Base-by-base conservation (phyloP, 2,888 invertebrate genomes). In the Craniophora ligustri region DNA sequence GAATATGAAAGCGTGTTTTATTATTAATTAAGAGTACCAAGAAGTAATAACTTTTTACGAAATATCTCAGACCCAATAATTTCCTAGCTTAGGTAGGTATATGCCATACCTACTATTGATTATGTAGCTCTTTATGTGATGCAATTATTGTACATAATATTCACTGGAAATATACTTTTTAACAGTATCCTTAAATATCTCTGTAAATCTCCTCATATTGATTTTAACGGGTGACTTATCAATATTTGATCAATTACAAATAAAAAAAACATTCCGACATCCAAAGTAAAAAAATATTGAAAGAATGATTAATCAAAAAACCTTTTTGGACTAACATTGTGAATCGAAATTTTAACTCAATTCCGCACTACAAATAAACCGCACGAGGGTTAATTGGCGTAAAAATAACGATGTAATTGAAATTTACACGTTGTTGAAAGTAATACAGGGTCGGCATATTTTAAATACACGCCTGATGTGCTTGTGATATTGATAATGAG, bases 351-450 rank as follows among this genome's bases (percentile, higher is more conserved):
- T 72, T 79, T 61, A 64, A 72, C 75, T 62, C 65, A 61, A 72
- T 65, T 66, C 61, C 60, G 42, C 55, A 66, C 70, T 75, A 75
- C 75, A 82, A 87, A 82, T 82, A 84, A 74, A 81, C 82, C 86
- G 79, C 86, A 79, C 68, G 46, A 62, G 44, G 84, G 82, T 86
- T 89, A 91, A 91, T 91, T 91, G 88, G 86, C 91, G 86, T 89
- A 86, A 91, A 91, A 89, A 92, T 91, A 91, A 91, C 87, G 89
- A 90, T 79, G 89, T 87, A 84, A 88, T 85, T 82, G 77, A 84
- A 84, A 83, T 84, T 82, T 78, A 77, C 76, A 81, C 75, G 75
- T 75, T 70, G 78, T 75, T 72, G 67, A 77, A 62, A 74, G 70
- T 66, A 71, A 72, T 64, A 57, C 19, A 10, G 36, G 21, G 26